phyloP scores from a whole-genome alignment of 2,113 vertebrate species.

The Lethenteron reissneri region DNA sequence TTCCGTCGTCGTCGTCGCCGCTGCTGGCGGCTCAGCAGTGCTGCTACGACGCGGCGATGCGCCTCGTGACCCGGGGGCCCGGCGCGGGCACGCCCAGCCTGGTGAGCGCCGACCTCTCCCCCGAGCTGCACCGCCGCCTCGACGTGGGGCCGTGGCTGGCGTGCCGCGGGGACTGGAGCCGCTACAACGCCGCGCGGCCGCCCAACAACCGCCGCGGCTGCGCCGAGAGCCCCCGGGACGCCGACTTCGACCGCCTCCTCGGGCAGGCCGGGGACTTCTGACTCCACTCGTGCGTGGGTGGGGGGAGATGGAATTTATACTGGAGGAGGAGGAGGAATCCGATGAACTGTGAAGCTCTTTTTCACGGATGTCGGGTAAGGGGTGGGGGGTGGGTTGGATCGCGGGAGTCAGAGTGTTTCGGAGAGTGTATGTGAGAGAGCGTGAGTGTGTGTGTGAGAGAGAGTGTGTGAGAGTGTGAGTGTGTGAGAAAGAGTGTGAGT shows the following conservation, averaged over 20 bases:
- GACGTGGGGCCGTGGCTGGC: slow-evolving; percentile 72
- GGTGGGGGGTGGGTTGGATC: too few relatives aligned
- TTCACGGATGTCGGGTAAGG: too few relatives aligned
- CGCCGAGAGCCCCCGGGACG: slow-evolving; percentile 41
- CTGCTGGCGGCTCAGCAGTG: slow-evolving; percentile 62
- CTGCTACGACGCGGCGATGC: slow-evolving; percentile 44
- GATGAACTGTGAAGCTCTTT: too few relatives aligned
- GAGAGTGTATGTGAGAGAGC: too few relatives aligned
- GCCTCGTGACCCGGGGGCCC: slow-evolving; percentile 58
- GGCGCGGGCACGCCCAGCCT: slow-evolving; percentile 54
- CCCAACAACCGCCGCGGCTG: slow-evolving; percentile 54
- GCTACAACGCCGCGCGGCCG: slow-evolving; percentile 42
- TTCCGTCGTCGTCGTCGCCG: slow-evolving; percentile 27
- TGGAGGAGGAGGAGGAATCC: too few relatives aligned
- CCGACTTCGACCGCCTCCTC: slow-evolving; percentile 57
- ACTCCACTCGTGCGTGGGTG: neutral
- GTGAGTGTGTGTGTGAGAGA: too few relatives aligned
- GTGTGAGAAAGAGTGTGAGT: too few relatives aligned
- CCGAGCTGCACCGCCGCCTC: slow-evolving; percentile 69
- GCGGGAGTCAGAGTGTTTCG: too few relatives aligned
- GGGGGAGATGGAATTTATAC: too few relatives aligned
- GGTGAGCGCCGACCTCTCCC: slow-evolving; percentile 63
- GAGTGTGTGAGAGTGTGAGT: too few relatives aligned
- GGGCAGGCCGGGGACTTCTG: slow-evolving; percentile 53
- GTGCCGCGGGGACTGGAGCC: slow-evolving; percentile 81